These are phyloP conservation scores for Pogonognathellus flavescens DNA, from an alignment of 1,140 invertebrate genomes.

Conservation along the genomic window DNA sequence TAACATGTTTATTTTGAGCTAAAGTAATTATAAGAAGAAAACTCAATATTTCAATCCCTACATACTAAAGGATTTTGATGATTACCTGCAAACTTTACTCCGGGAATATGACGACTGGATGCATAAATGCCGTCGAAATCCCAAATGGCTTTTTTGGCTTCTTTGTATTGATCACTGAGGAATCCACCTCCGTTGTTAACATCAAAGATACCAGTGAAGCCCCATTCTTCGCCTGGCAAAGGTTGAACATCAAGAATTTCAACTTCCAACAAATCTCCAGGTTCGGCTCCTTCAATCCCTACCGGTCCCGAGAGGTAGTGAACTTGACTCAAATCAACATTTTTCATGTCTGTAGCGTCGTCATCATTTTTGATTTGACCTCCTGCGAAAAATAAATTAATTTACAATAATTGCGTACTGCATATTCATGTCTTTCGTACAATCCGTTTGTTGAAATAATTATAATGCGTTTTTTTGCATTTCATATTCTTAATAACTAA, in stretches of 20 bases:
- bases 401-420: too few species aligned
- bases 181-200: slow-evolving; percentile 56
- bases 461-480: too few species aligned
- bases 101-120: slow-evolving; percentile 61
- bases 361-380: slow-evolving; percentile 63
- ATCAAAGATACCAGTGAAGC: slow-evolving; percentile 60
- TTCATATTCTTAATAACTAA: too few species aligned
- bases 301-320: slow-evolving; percentile 62
- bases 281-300: slow-evolving; percentile 56
- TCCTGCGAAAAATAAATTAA: slow-evolving; percentile 38
- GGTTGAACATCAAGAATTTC: slow-evolving; percentile 62
- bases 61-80: not conserved
- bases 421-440: too few species aligned
- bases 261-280: slow-evolving; percentile 62
- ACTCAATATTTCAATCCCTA: too few species aligned
- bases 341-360: slow-evolving; percentile 43
- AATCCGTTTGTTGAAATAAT: too few species aligned
- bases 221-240: slow-evolving; percentile 55
- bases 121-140: slow-evolving; percentile 64
- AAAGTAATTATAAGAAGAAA: too few species aligned
- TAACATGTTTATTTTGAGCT: too few species aligned
- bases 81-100: slow-evolving; percentile 54
- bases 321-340: slow-evolving; percentile 22
- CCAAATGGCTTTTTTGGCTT: slow-evolving; percentile 62
- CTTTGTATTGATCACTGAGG: slow-evolving; percentile 18